Evolutionary conservation across 2,797 vertebrate species (phyloP).

Genomic region (Glyptemys insculpta): DNA sequence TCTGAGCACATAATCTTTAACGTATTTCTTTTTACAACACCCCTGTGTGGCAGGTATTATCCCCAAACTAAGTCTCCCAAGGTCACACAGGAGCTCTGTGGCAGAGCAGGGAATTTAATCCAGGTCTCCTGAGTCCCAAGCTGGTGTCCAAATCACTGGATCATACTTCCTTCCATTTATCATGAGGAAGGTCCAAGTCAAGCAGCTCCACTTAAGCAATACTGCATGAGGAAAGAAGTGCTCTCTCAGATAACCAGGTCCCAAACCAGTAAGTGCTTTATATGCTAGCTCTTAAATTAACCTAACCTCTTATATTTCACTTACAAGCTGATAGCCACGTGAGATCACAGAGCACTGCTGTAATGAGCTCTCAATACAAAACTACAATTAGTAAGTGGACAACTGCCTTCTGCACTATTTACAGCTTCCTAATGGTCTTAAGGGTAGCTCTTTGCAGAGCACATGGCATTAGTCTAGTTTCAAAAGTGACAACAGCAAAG

Average conservation of each 20-base stretch:
- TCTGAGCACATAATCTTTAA: background rate
- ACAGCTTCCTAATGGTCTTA: background rate
- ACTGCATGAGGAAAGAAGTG: background rate
- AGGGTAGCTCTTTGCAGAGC: background rate
- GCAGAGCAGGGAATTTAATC: background rate
- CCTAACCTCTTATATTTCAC: background rate
- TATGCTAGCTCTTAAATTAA: background rate
- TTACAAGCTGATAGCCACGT: background rate
- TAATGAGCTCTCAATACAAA: background rate
- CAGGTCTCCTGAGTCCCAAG: background rate
- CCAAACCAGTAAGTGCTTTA: background rate
- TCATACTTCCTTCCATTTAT: background rate
- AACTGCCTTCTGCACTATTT: background rate
- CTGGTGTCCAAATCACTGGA: background rate
- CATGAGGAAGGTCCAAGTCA: background rate
- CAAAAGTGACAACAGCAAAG: background rate
- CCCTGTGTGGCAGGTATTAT: background rate
- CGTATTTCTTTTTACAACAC: background rate
- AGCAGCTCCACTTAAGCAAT: background rate
- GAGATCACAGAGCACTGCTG: background rate
- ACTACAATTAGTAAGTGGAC: background rate
- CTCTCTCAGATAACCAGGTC: background rate
- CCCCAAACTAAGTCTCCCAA: background rate
- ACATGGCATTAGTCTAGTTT: background rate
- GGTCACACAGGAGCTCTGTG: background rate